Conservation (phyloP, 2,113 vertebrate genomes). For the human (Homo sapiens) region DNA sequence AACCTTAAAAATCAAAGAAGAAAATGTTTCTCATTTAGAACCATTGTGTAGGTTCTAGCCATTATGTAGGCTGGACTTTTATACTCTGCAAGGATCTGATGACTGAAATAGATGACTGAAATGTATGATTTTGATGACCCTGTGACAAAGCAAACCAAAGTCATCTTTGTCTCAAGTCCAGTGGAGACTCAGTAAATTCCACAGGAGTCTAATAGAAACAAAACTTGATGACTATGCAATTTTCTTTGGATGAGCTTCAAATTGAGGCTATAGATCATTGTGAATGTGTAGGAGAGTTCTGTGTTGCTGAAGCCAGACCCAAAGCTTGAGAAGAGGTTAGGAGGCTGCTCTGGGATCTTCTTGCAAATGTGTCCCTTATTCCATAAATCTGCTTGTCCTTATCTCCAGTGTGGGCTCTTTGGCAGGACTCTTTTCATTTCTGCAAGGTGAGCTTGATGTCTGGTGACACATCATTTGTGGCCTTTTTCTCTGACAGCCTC, state of each 20-base stretch:
- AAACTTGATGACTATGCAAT: conserved; percentile 65
- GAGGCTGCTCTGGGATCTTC: conserved; percentile 39
- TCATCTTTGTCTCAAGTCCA: conserved; percentile 56
- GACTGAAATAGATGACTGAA: conserved; percentile 44
- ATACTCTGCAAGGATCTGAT: neutral
- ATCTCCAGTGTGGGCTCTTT: conserved; percentile 58
- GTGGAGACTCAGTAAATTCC: conserved; percentile 61
- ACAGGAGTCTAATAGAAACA: conserved; percentile 66
- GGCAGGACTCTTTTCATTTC: conserved; percentile 42
- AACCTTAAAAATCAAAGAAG: conserved; percentile 6
- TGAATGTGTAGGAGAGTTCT: conserved; percentile 54
- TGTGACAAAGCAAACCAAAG: conserved; percentile 32
- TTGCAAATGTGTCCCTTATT: conserved; percentile 61
- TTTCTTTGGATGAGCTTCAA: conserved; percentile 77
- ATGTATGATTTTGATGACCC: neutral
- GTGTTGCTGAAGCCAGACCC: conserved; percentile 56
- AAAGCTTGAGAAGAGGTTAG: conserved; percentile 33
- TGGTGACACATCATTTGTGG: conserved; percentile 33
- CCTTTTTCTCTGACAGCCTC: conserved; percentile 41
- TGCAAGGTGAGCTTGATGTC: conserved; percentile 22
- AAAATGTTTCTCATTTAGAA: neutral
- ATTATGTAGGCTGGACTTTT: neutral
- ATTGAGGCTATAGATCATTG: conserved; percentile 70
- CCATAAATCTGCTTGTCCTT: conserved; percentile 58
- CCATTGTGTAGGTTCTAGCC: neutral